Conservation (phyloP, 2,888 invertebrate genomes). For the Mayetiola destructor region DNA sequence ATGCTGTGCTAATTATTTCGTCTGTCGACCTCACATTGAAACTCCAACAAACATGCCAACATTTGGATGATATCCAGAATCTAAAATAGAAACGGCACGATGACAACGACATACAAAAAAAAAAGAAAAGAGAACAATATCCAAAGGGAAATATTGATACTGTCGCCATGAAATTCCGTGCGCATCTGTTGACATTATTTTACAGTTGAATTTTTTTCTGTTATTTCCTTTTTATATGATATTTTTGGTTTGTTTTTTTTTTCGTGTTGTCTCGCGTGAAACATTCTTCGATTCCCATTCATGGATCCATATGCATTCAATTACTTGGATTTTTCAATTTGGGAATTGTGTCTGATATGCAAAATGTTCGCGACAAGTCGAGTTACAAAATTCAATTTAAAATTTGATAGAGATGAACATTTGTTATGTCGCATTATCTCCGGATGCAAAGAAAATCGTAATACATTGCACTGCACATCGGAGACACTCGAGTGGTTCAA, state of each 20-base stretch:
- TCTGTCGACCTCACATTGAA: slow-evolving; percentile 12
- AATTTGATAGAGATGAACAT: too few species aligned
- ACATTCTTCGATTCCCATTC: background rate
- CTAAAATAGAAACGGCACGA: too few species aligned
- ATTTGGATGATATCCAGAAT: background rate
- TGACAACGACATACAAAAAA: too few species aligned
- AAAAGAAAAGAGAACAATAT: background rate
- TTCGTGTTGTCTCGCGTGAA: background rate
- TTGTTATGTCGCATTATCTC: too few species aligned
- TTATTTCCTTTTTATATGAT: background rate
- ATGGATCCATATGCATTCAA: slow-evolving; percentile 10
- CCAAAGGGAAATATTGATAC: background rate
- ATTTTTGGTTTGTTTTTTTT: background rate
- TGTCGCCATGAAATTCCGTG: background rate
- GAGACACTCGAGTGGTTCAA: too few species aligned
- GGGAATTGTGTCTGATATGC: too few species aligned
- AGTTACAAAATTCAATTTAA: too few species aligned
- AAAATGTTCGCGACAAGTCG: too few species aligned
- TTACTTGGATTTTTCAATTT: too few species aligned
- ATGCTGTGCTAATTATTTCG: slow-evolving; percentile 9
- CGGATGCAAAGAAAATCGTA: too few species aligned
- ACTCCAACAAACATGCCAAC: too few species aligned
- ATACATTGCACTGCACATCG: too few species aligned
- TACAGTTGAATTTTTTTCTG: background rate
- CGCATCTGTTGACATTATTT: slow-evolving; percentile 11